Percentiles rank a stretch among this genome's conserved stretches.
Evolutionary conservation across 2,888 invertebrate species (phyloP).

Genomic region (Halictus ligatus): DNA sequence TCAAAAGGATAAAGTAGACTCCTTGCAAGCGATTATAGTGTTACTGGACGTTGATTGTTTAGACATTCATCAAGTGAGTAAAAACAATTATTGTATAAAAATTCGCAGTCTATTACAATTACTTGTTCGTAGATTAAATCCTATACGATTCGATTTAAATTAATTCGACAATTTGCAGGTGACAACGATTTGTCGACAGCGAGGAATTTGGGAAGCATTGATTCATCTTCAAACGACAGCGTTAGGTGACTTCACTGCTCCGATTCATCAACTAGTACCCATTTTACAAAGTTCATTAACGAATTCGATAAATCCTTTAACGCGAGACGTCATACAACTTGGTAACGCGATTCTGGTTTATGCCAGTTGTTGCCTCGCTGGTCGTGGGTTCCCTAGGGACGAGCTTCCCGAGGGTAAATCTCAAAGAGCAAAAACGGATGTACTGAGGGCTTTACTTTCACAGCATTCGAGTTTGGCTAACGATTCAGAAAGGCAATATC

Average conservation of each 20-base stretch:
- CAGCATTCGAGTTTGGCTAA: slow-evolving; percentile 88
- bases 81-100: slow-evolving; percentile 10
- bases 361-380: slow-evolving; percentile 94
- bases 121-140: not conserved
- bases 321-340: slow-evolving; percentile 85
- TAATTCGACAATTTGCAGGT: slow-evolving; percentile 78
- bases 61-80: slow-evolving; percentile 87
- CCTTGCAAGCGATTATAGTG: slow-evolving; percentile 90
- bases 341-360: slow-evolving; percentile 95
- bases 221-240: slow-evolving; percentile 89
- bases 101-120: slow-evolving; percentile 8
- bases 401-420: slow-evolving; percentile 88
- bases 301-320: slow-evolving; percentile 63
- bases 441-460: slow-evolving; percentile 89
- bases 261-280: slow-evolving; percentile 88
- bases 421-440: slow-evolving; percentile 89
- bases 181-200: slow-evolving; percentile 87
- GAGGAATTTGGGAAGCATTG: slow-evolving; percentile 89
- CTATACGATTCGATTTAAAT: not conserved
- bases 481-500: slow-evolving; percentile 88
- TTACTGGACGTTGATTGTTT: slow-evolving; percentile 87
- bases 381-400: slow-evolving; percentile 90
- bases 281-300: slow-evolving; percentile 84
- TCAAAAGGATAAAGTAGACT: slow-evolving; percentile 87
- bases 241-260: slow-evolving; percentile 88